Evolutionary conservation across 2,113 vertebrate genomes (phyloP), one percentile per base, ranked within the genome.

Genomic region (Mobula hypostoma): DNA sequence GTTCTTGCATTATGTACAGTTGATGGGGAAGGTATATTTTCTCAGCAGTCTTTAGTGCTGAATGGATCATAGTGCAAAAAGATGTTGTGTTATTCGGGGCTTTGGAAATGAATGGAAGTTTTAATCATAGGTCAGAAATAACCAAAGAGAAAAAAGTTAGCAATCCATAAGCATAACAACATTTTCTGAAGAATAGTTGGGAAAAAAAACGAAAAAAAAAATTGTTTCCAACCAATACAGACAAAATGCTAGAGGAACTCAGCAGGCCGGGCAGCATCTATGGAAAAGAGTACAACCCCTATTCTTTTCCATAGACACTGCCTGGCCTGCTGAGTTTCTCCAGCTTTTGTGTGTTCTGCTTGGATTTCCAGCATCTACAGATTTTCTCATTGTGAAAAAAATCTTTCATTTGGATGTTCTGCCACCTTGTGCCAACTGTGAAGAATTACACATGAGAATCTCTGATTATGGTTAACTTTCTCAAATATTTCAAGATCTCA

Each of bases 341-440:
- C 48, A 48, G 48, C 48, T 2, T 48, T 48, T 48, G 48, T 48
- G 48, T 48, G 48, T 48, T 2, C 1, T 48, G 48, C 48, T 4
- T 48, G 48, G 48, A 48, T 48, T 48, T 48, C 48, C 48, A 48
- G 48, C 48, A 48, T 48, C 48, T 48, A 4, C 48, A 48, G 3
- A 48, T 48, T 48, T 48, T 4, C 48, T 48, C 48, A 48, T 48
- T 48, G 15, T 21, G 15, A 24, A 74, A 48, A 48, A 48, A 48
- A 48, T 48, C 68, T 27, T 93, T 93, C 40, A 93, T 56, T 74
- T 48, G 68, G 27, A 93, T 56, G 72, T 93, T 56, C 68, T 93
- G 66, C 91, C 91, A 93, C 70, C 91, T n/a, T 74, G 66, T 93
- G 91, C 74, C 24, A 27, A 74, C 36, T 48, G 8, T 56, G 40